Evolutionary conservation across 2,888 invertebrate species (phyloP).

Genomic region (Epinotia ramella): DNA sequence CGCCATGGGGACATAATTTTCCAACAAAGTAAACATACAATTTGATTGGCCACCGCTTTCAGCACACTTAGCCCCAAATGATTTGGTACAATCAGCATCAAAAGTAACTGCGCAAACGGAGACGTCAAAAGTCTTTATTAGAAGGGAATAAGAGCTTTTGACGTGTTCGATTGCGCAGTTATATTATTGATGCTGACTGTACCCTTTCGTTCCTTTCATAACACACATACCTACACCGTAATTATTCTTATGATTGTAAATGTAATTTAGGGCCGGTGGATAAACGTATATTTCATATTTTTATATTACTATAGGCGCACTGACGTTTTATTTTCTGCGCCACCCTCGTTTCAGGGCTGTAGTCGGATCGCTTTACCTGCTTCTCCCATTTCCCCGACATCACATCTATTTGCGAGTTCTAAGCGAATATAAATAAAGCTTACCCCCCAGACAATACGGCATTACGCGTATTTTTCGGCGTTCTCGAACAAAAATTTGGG

Average conservation of each 20-base stretch:
- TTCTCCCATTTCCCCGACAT: constrained; percentile 25
- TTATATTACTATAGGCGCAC: not conserved
- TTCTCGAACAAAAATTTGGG: no score
- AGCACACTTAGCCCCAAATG: constrained; percentile 15
- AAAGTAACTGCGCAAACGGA: no score
- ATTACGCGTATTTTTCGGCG: constrained; percentile 23
- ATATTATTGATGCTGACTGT: no score
- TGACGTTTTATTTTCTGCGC: constrained; percentile 1
- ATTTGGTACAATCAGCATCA: no score
- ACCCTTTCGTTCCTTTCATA: not conserved
- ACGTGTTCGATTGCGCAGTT: no score
- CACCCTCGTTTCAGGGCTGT: constrained; percentile 3
- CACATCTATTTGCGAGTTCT: constrained; percentile 32
- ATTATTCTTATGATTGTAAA: not conserved
- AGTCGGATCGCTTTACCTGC: constrained; percentile 32
- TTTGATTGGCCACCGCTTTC: constrained; percentile 44
- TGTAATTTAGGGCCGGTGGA: not conserved
- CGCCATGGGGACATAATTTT: constrained; percentile 62
- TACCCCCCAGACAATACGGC: constrained; percentile 11
- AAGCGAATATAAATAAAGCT: constrained; percentile 37
- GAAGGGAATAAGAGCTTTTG: no score
- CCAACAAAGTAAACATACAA: constrained; percentile 57
- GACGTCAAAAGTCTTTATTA: no score
- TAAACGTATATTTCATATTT: constrained; percentile 3
- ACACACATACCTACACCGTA: not conserved